Percentiles rank a stretch among this genome's conserved stretches.
Conservation (phyloP, 2,113 vertebrate species). For the Chlorodrepanis virens region DNA sequence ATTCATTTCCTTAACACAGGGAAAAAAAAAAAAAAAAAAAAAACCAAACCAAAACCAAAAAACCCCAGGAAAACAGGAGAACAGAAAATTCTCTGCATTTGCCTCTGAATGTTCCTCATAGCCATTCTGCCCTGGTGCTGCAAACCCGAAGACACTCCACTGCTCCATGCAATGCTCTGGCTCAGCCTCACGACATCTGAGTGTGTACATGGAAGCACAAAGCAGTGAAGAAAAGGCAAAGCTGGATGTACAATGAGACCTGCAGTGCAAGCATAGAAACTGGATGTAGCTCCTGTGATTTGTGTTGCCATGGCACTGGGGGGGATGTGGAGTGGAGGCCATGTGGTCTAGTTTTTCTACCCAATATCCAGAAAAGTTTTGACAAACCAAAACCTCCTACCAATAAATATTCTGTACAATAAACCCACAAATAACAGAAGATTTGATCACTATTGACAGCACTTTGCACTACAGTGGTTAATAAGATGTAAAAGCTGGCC, state of each 20-base stretch:
- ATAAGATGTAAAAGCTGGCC: not conserved
- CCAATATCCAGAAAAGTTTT: not conserved
- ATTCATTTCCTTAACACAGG: not conserved
- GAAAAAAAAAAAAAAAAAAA: not conserved
- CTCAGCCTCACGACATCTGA: not conserved
- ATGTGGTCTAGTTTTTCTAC: not conserved
- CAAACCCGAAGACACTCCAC: not conserved
- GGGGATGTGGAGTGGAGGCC: not conserved
- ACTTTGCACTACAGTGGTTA: not conserved
- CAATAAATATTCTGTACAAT: not conserved
- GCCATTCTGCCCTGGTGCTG: not conserved
- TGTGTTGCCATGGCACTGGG: not conserved
- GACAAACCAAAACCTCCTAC: not conserved
- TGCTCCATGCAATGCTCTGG: not conserved
- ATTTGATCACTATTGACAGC: not conserved
- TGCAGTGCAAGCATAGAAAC: rapidly evolving
- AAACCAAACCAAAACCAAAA: not conserved
- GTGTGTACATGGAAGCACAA: not conserved
- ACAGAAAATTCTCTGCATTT: not conserved
- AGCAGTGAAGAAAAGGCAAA: not conserved
- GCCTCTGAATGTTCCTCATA: not conserved
- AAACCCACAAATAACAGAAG: not conserved
- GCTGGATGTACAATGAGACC: not conserved
- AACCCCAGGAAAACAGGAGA: not conserved
- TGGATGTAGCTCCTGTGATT: not conserved